Base-by-base conservation (phyloP, 2,113 vertebrate genomes). In the Corydoras maculifer region DNA sequence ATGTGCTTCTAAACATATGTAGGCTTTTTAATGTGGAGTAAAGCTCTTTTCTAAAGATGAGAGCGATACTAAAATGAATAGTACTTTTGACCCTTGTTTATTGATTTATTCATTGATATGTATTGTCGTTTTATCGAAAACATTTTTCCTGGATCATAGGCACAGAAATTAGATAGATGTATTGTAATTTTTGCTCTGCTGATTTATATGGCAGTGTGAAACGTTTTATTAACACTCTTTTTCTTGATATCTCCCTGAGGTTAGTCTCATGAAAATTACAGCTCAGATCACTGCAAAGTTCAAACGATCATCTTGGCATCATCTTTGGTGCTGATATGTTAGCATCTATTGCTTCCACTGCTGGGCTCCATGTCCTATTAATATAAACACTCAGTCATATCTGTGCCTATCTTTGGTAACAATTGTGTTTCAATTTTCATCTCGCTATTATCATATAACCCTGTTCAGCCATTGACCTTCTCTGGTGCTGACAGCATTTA, bases 201-300 rank as follows among this genome's bases (percentile, higher is more conserved):
- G 71, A 60, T 57, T 66, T 66, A 59, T 60, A 61, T 8, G 48
- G 49, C 55, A 51, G 59, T 53, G n/a, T 53, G 43, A 73, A 48
- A 30, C 51, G 29, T 12, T 31, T 73, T 73, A 66, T 73, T 73
- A 73, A n/a, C 18, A 3, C 30, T 53, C 32, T 65, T 51, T 62
- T 43, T 73, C 30, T n/a, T 54, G 63, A 59, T 66, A 60, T 66
- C 71, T 66, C 48, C 60, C 9, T 66, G 57, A 60, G 50, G 65
- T 60, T 57, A 66, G 63, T 66, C 71, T 60, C 49, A 67, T 66
- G n/a, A 30, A 66, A 73, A 67, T 60, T 73, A 73, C 63, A 66
- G 57, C 49, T 60, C n/a, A 50, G 57, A 60, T 66, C 48, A 66
- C 66, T 65, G 49, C 14, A 53, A 15, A 60, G 55, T 66, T 73